Evolutionary conservation across 2,113 vertebrate species (phyloP).

Genomic region (Columba livia): DNA sequence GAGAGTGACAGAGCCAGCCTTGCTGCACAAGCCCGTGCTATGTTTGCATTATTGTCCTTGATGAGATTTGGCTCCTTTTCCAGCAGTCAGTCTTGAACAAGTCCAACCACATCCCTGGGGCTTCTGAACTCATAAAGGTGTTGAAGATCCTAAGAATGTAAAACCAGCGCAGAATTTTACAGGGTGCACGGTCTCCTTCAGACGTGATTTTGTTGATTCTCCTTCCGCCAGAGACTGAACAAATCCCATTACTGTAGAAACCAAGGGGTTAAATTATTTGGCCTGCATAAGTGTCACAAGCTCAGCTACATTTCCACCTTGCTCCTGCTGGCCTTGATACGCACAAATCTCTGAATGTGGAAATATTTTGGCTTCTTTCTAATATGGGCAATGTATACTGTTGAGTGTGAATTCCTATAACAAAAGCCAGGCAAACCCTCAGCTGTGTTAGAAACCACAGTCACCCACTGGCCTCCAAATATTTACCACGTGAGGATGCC

Average conservation of each 20-base stretch:
- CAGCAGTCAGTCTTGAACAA: neutral
- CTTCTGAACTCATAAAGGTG: too few relatives aligned
- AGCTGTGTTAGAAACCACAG: neutral
- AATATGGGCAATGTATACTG: neutral
- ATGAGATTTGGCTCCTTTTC: neutral
- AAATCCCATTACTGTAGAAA: neutral
- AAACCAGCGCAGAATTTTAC: rapidly evolving
- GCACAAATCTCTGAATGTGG: neutral
- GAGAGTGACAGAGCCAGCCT: conserved; percentile 4
- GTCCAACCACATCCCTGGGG: neutral
- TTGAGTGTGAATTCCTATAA: neutral
- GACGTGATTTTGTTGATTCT: neutral
- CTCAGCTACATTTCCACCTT: neutral
- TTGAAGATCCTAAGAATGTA: neutral
- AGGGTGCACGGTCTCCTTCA: rapidly evolving
- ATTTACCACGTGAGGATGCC: neutral
- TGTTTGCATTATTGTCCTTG: neutral
- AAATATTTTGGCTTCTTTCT: neutral
- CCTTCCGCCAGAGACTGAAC: neutral
- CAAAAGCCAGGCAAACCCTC: neutral
- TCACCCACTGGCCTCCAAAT: neutral
- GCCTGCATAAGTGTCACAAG: neutral
- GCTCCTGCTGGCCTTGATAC: neutral
- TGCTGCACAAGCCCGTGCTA: neutral
- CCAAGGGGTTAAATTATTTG: neutral